Percentiles rank a stretch among this genome's conserved stretches.
Evolutionary conservation across 2,888 invertebrate genomes (phyloP).

Genomic region (Drosophila atripex): DNA sequence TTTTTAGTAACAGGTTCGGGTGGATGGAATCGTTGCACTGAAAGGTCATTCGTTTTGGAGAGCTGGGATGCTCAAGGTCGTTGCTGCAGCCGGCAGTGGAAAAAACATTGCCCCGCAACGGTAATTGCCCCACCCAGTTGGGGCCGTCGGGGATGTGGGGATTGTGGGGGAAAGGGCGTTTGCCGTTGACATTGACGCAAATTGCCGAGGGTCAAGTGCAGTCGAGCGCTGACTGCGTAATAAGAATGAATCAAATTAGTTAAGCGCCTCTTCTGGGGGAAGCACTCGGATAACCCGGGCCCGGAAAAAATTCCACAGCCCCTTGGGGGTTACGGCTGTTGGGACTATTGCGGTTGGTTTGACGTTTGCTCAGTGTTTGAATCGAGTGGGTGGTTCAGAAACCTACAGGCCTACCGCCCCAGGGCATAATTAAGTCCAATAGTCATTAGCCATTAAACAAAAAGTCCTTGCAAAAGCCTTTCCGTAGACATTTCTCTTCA

Average conservation of each 20-base stretch:
- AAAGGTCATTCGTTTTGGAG: constrained; percentile 70
- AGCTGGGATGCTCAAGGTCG: constrained; percentile 63
- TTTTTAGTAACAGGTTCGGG: constrained; percentile 63
- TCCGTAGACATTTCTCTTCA: background rate
- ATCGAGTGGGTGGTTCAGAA: background rate
- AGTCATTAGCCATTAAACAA: background rate
- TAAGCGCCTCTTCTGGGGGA: constrained; percentile 30
- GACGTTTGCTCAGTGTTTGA: background rate
- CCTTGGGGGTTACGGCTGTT: background rate
- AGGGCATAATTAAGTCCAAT: background rate
- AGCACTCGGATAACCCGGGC: constrained; percentile 13
- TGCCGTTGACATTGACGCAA: constrained; percentile 76
- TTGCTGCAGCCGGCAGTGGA: constrained; percentile 53
- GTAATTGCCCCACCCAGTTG: constrained; percentile 19
- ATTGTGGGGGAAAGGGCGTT: constrained; percentile 4
- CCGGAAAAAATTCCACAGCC: constrained; percentile 19
- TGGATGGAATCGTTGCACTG: constrained; percentile 49
- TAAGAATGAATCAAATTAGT: constrained; percentile 67
- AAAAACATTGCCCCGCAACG: constrained; percentile 49
- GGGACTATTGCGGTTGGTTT: background rate
- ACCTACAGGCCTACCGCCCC: background rate
- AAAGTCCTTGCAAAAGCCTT: no score
- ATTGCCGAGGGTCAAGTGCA: constrained; percentile 72
- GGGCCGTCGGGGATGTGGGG: constrained; percentile 10
- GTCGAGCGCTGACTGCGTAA: constrained; percentile 44